phyloP scores from a whole-genome alignment of 2,113 vertebrate species.

The Nanorana parkeri region DNA sequence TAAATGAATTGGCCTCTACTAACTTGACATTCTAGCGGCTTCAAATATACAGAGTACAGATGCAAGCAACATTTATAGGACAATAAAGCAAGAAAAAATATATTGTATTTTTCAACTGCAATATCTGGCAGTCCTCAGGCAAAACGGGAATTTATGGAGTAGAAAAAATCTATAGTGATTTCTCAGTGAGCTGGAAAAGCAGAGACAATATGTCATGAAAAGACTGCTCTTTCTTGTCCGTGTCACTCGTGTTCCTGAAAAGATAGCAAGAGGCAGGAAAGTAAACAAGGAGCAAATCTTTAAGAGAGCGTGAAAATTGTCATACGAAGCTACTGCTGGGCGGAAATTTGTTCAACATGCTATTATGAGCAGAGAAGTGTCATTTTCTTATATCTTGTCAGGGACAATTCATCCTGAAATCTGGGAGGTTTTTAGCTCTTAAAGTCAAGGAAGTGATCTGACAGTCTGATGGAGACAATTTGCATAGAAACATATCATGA shows the following conservation, averaged over 20 bases:
- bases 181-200: slow-evolving; percentile 18
- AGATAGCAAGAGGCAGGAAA: slow-evolving; percentile 27
- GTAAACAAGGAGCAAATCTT: background rate
- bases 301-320: background rate
- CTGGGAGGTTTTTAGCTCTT: background rate
- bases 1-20: slow-evolving; percentile 11
- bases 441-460: background rate
- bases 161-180: slow-evolving; percentile 32
- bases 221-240: slow-evolving; percentile 21
- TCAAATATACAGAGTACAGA: slow-evolving; percentile 34
- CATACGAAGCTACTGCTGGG: background rate
- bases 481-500: background rate
- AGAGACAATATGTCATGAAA: slow-evolving; percentile 28
- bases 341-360: background rate
- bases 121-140: slow-evolving; percentile 25
- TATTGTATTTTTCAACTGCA: slow-evolving; percentile 41
- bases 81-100: slow-evolving; percentile 40
- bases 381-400: slow-evolving; percentile 32
- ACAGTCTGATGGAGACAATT: background rate
- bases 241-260: background rate
- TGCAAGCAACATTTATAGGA: slow-evolving; percentile 28
- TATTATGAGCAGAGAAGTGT: background rate
- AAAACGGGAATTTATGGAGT: slow-evolving; percentile 38
- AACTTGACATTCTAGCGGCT: background rate
- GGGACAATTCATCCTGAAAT: background rate